Conservation (phyloP, 2,113 vertebrate species). For the Hemicordylus capensis region DNA sequence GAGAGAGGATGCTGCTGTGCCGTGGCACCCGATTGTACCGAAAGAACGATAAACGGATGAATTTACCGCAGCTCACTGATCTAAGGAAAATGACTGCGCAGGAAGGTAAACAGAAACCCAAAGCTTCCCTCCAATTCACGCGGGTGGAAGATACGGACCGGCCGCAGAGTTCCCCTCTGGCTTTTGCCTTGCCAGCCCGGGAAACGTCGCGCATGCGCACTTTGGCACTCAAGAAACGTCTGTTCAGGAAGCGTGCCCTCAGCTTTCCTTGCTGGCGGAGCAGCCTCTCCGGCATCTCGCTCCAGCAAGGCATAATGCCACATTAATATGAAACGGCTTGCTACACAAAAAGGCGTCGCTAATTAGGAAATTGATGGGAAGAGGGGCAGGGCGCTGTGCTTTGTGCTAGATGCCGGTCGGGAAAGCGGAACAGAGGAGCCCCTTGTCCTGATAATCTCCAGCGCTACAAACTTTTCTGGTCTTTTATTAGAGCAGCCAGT, state of each 20-base stretch:
- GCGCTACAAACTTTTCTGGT: neutral
- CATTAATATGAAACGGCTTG: slow-evolving; percentile 29
- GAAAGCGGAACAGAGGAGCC: neutral
- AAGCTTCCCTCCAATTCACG: neutral
- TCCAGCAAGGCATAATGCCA: slow-evolving; percentile 1
- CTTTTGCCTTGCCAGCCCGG: neutral
- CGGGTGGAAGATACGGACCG: neutral
- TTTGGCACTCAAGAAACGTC: neutral
- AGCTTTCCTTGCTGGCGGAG: neutral
- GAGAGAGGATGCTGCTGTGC: slow-evolving; percentile 17
- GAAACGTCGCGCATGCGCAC: neutral
- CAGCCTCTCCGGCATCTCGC: slow-evolving; percentile 9
- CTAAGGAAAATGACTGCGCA: neutral
- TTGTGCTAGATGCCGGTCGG: neutral
- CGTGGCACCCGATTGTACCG: too few species aligned
- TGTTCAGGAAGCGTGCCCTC: slow-evolving; percentile 10
- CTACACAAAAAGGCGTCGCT: slow-evolving; percentile 24
- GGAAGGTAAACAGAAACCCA: neutral
- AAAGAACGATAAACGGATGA: neutral
- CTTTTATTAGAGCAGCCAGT: neutral
- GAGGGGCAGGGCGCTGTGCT: neutral
- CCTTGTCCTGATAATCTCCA: neutral
- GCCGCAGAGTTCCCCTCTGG: neutral
- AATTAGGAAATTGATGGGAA: slow-evolving; percentile 15
- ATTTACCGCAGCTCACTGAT: neutral